Evolutionary conservation across 1,140 invertebrate genomes (phyloP), one percentile per base, ranked within the genome.

Genomic region (Drosophila virilis): DNA sequence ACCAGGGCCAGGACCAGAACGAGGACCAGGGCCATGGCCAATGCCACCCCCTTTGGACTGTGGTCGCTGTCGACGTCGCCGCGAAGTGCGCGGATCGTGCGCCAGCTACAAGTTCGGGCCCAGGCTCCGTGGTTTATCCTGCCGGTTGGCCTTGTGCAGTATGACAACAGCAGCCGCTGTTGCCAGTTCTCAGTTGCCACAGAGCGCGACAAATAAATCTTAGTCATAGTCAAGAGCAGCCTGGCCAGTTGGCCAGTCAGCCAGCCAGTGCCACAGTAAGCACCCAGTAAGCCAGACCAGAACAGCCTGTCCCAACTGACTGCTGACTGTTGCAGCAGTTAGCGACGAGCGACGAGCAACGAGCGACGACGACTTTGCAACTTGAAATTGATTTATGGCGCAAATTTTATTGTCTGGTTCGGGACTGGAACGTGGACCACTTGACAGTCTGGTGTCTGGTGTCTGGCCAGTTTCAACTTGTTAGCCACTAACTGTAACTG

Each of bases 91-190:
- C 32, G 46, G 75, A 74, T 78, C 72, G 67, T 67, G 74, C 66
- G 67, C 66, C 66, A 54, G 72, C 72, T 58, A 61, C 33, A 64
- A 65, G 59, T 66, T 73, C 40, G 43, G 59, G 66, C 51, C 32
- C 89, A 91, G 89, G 89, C 89, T 91, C 89, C 89, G 79, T 91
- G 89, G 89, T 89, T 91, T 83, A 91, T 91, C 89, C 89, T 91
- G 89, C 65, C 84, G 66, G 77, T 74, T 86, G 89, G 76, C 89
- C 89, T 91, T 88, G 89, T 91, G 83, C 89, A 91, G 89, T 91
- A 75, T 80, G 73, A 77, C 80, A 81, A 83, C 89, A 89, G 89
- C 89, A 91, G 89, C 83, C 89, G 88, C 78, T 91, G 89, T 91
- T 86, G 89, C 84, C 80, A 91, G 89, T 91, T 68, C 76, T 75